phyloP scores from a whole-genome alignment of 2,888 invertebrate species.

The Neoitamus cyanurus region DNA sequence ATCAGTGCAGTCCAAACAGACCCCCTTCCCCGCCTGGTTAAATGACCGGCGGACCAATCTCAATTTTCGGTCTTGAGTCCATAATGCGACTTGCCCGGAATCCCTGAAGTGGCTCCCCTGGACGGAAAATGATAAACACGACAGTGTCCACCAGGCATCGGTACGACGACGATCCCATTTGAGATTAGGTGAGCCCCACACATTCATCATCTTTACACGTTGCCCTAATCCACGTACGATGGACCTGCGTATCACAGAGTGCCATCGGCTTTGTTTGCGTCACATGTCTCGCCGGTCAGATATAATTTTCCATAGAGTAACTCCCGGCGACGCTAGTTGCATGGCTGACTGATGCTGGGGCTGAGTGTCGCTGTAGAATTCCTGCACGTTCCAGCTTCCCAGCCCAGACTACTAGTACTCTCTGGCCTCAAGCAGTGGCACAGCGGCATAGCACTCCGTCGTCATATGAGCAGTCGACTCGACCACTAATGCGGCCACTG shows the following conservation, averaged over 20 bases:
- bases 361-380: background rate
- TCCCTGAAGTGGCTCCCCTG: background rate
- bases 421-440: background rate
- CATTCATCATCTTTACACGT: background rate
- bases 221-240: background rate
- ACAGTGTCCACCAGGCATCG: background rate
- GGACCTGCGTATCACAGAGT: background rate
- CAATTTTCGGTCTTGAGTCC: background rate
- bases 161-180: conserved; percentile 6
- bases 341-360: background rate
- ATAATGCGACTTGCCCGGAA: background rate
- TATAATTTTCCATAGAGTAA: conserved; percentile 15
- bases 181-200: background rate
- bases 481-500: background rate
- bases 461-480: background rate
- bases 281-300: conserved; percentile 3
- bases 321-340: background rate
- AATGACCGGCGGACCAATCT: conserved; percentile 6
- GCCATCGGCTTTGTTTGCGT: background rate
- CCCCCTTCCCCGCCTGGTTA: background rate
- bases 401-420: background rate
- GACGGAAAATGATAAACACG: background rate
- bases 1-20: background rate
- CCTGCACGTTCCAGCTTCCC: conserved; percentile 13
- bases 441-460: background rate